Percentiles rank a stretch among this genome's conserved stretches.
Evolutionary conservation across 2,113 vertebrate genomes (phyloP).

Genomic region (Ameiurus melas): DNA sequence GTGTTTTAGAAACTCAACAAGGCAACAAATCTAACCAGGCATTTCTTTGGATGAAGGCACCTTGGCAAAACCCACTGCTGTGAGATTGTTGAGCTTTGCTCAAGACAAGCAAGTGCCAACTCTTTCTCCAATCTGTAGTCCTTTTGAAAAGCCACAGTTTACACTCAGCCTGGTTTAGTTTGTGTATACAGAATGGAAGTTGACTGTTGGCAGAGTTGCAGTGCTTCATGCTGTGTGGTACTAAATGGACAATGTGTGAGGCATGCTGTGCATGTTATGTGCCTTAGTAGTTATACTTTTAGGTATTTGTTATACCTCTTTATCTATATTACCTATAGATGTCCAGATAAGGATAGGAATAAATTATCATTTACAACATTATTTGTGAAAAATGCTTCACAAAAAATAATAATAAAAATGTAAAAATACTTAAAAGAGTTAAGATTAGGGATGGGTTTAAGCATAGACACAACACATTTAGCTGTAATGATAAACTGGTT

Average conservation of each 20-base stretch:
- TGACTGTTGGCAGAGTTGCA: conserved; percentile 19
- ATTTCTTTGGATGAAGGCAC: conserved; percentile 60
- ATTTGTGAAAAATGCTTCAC: background rate
- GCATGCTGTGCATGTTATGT: background rate
- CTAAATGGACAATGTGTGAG: background rate
- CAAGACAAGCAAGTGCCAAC: conserved; percentile 22
- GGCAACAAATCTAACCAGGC: conserved; percentile 63
- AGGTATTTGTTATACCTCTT: background rate
- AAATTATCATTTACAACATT: background rate
- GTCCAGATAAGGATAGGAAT: background rate
- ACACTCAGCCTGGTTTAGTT: conserved; percentile 28
- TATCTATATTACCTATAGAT: background rate
- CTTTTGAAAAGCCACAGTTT: conserved; percentile 41
- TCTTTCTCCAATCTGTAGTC: conserved; percentile 8
- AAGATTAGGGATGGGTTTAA: background rate
- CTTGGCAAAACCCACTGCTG: conserved; percentile 58
- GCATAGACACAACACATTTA: background rate
- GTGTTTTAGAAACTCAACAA: conserved; percentile 40
- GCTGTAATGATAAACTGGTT: background rate
- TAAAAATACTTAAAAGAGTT: background rate
- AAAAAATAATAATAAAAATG: no score
- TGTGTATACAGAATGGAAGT: conserved; percentile 32
- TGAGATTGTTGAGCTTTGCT: conserved; percentile 41
- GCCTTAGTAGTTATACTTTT: background rate
- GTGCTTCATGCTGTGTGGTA: background rate